Conservation (phyloP, 2,797 vertebrate genomes). For the Eremophila alpestris region DNA sequence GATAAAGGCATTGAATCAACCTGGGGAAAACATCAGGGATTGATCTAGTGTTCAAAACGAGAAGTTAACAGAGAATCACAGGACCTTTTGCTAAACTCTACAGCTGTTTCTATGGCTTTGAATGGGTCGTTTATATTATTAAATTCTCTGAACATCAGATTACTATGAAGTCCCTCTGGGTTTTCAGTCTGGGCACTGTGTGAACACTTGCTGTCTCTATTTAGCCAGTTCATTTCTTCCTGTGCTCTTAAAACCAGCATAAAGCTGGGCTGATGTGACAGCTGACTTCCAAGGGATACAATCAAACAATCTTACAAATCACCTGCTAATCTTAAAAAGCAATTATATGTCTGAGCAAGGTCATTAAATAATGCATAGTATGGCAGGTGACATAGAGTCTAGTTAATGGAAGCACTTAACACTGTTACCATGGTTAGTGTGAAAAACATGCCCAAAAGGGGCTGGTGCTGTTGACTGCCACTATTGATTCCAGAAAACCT, state of each 20-base stretch:
- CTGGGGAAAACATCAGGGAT: not conserved
- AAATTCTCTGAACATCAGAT: not conserved
- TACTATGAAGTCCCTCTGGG: not conserved
- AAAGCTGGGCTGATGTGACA: not conserved
- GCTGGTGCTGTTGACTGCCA: not conserved
- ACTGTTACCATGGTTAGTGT: slow-evolving; percentile 17
- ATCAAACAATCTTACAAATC: slow-evolving; percentile 16
- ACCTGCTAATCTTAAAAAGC: slow-evolving; percentile 35
- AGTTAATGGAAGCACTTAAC: slow-evolving; percentile 17
- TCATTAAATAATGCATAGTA: slow-evolving; percentile 31
- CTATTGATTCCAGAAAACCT: slow-evolving; percentile 20
- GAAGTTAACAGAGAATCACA: not conserved
- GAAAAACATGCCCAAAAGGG: slow-evolving; percentile 16
- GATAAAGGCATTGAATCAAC: not conserved
- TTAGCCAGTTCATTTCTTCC: not conserved
- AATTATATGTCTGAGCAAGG: slow-evolving; percentile 30
- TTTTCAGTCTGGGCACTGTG: not conserved
- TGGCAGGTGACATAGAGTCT: not conserved
- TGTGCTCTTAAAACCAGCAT: not conserved
- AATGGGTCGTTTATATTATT: slow-evolving; percentile 12
- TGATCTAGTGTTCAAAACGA: not conserved
- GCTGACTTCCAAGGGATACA: not conserved
- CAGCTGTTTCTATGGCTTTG: not conserved
- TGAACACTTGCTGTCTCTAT: not conserved
- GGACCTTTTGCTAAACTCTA: not conserved